Base-by-base conservation (phyloP, 2,888 invertebrate genomes). In the Gnatocerus cornutus region DNA sequence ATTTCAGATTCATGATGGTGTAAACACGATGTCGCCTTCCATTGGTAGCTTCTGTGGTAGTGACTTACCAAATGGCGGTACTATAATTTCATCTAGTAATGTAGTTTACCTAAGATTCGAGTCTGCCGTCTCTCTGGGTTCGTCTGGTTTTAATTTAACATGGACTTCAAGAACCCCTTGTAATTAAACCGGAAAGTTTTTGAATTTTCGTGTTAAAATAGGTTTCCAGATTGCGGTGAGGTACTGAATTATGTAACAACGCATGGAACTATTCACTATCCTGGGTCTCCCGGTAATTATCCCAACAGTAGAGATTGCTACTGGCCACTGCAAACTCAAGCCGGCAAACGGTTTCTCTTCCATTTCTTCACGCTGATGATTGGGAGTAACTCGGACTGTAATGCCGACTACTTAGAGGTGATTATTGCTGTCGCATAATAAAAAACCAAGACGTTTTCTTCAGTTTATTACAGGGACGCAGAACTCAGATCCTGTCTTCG, bases 211-310 rank as follows among this genome's bases (percentile, higher is more conserved):
- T 7, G 7, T 33, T 33, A 33, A 41, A 41, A 41, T n/a, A 16
- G n/a, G n/a, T n/a, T 37, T 59, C 6, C 77, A 76, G 86, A 87
- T 53, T 94, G 94, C 78, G 96, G 96, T 62, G 94, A 92, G 0
- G 84, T 86, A 2, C 76, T 91, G 1, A 76, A 80, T 1, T 14
- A 27, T 30, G 88, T 88, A 0, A 81, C 83, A 0, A 85, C 88
- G 2, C 91, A 94, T 80, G 97, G 97, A 0, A 89, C 90, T 0
- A 89, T 98, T 13, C 89, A 88, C 55, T 95, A 96, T 1, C 97
- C 97, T 0, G 97, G 97, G 0, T 95, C 93, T 58, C 97, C 97
- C 0, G 94, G 94, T 7, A 89, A 88, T 71, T 98, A 97, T 85
- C 97, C 97, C 0, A 88, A 90, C 9, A 92, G 94, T 82, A 83